Percentiles rank a stretch among this genome's conserved stretches.
These are phyloP conservation scores for Lordiphosa stackelbergi DNA, from an alignment of 1,140 invertebrate genomes.

Conservation along the genomic window DNA sequence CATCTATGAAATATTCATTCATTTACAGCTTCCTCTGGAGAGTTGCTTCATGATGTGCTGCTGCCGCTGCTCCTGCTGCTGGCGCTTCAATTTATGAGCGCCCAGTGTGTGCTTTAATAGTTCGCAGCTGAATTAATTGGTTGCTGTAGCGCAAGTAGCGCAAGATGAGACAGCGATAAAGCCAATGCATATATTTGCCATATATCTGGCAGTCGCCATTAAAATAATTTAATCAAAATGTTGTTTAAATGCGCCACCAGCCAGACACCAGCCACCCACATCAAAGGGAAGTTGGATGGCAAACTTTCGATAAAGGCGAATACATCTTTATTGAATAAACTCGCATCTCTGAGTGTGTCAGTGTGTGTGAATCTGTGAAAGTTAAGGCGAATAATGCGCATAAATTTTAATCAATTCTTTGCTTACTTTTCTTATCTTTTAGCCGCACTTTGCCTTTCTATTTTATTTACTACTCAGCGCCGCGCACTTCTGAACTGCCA, in stretches of 20 bases:
- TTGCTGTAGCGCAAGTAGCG: conserved; percentile 34
- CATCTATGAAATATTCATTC: conserved; percentile 73
- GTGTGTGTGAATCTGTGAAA: conserved; percentile 10
- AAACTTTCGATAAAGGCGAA: conserved; percentile 53
- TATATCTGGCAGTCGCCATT: conserved; percentile 64
- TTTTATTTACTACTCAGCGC: conserved; percentile 59
- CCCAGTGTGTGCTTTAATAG: conserved; percentile 74
- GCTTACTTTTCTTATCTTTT: conserved; percentile 59
- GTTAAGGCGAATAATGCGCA: conserved; percentile 32
- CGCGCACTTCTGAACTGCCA: conserved; percentile 41
- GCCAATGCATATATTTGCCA: conserved; percentile 54
- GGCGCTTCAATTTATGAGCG: conserved; percentile 67
- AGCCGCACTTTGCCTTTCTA: conserved; percentile 53
- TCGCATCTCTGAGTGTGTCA: conserved; percentile 23
- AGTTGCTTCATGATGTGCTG: conserved; percentile 59
- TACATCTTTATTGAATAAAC: conserved; percentile 57
- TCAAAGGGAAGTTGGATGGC: conserved; percentile 13
- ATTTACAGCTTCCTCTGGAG: conserved; percentile 64
- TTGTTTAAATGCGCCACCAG: conserved; percentile 39
- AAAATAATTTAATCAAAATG: conserved; percentile 75
- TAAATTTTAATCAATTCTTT: conserved; percentile 73
- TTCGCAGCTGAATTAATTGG: conserved; percentile 72
- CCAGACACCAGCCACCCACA: conserved; percentile 4
- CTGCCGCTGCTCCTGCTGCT: conserved; percentile 15
- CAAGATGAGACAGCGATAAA: conserved; percentile 24